These are phyloP conservation scores for Campoletis raptor DNA, from an alignment of 2,888 invertebrate species.

Conservation along the genomic window DNA sequence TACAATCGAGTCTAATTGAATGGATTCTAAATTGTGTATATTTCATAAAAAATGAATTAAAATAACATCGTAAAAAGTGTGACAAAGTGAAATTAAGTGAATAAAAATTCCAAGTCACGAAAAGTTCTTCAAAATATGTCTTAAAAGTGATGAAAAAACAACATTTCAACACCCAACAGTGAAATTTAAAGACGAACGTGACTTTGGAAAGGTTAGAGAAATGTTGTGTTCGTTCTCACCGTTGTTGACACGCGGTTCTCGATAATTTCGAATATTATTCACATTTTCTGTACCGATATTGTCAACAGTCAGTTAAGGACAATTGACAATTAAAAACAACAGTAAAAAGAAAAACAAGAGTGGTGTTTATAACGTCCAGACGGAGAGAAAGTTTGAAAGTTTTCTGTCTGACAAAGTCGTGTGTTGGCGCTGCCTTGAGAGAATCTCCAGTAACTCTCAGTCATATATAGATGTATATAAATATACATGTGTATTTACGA, in stretches of 20 bases:
- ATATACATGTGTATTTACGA: not conserved
- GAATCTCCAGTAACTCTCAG: constrained; percentile 30
- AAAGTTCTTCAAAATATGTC: not conserved
- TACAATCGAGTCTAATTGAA: not conserved
- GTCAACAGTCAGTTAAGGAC: not conserved
- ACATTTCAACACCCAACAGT: not conserved
- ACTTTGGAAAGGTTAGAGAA: not conserved
- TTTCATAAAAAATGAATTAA: not conserved
- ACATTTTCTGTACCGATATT: not conserved
- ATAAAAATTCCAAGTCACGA: not conserved
- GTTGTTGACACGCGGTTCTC: not conserved
- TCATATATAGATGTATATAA: not conserved
- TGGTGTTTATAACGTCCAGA: constrained; percentile 39
- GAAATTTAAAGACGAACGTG: not conserved
- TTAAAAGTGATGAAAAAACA: not conserved
- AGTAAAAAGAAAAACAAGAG: constrained; percentile 42
- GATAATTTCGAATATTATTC: not conserved
- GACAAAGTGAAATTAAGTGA: not conserved
- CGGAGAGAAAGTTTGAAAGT: constrained; percentile 66
- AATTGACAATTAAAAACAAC: not conserved
- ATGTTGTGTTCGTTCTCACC: not conserved
- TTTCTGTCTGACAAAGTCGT: constrained; percentile 47
- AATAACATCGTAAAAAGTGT: not conserved
- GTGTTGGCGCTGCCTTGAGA: constrained; percentile 33
- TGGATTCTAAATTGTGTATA: not conserved